Percentiles rank a stretch among this genome's conserved stretches.
Evolutionary conservation across 2,797 vertebrate genomes (phyloP).

Genomic region (Gastrophryne carolinensis): DNA sequence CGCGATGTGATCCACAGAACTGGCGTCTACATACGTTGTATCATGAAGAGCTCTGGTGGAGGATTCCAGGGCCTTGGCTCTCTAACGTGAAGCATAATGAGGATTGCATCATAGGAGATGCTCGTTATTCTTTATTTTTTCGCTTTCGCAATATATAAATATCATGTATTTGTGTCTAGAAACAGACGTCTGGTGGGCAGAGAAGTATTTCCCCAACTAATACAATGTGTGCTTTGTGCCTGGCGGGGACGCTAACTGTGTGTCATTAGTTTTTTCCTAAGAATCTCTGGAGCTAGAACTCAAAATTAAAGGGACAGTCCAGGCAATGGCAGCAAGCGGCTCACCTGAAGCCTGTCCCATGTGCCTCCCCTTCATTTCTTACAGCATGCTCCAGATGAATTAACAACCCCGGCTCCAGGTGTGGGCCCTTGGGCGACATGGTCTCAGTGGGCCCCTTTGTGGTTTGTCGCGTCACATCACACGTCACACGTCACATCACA

Average conservation of each 20-base stretch:
- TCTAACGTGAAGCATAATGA: background rate
- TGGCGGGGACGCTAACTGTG: background rate
- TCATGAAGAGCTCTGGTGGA: background rate
- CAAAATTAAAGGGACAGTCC: no score
- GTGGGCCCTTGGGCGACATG: no score
- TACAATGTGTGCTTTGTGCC: constrained; percentile 10
- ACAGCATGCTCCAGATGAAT: no score
- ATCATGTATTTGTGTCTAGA: constrained; percentile 28
- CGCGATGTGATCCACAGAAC: background rate
- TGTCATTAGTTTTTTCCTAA: background rate
- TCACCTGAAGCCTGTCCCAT: no score
- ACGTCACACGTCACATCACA: no score
- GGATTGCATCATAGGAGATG: constrained; percentile 1
- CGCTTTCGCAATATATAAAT: constrained; percentile 10
- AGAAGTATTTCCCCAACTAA: constrained; percentile 17
- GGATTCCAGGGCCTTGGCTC: constrained; percentile 11
- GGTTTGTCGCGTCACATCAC: no score
- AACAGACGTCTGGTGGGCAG: constrained; percentile 27
- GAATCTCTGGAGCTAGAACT: no score
- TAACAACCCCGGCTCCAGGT: no score
- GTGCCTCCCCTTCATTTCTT: no score
- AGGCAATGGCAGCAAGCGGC: no score
- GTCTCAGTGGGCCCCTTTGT: no score
- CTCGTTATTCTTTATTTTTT: constrained; percentile 7
- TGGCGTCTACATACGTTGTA: background rate